phyloP scores from a whole-genome alignment of 2,797 vertebrate genomes.

The Micropoecilia bifurca region DNA sequence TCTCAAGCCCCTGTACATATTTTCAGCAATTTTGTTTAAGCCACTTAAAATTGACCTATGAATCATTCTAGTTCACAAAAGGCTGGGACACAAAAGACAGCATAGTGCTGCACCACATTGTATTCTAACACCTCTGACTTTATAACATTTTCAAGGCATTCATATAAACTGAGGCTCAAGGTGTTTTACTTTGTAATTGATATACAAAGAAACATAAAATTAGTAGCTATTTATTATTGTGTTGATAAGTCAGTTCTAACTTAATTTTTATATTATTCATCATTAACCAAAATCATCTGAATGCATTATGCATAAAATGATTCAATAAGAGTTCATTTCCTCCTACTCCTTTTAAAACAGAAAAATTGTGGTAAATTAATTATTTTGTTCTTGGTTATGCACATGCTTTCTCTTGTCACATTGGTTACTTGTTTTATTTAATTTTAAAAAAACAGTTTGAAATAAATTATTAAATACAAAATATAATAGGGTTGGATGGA shows the following conservation, averaged over 20 bases:
- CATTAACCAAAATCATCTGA: not conserved
- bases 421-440: too few species aligned
- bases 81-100: not conserved
- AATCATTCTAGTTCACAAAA: slow-evolving; percentile 3
- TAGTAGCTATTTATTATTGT: not conserved
- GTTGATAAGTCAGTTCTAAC: not conserved
- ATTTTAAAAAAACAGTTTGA: too few species aligned
- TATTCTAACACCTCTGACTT: not conserved
- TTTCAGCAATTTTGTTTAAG: slow-evolving; percentile 2
- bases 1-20: not conserved
- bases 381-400: too few species aligned
- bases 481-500: not conserved
- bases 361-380: too few species aligned
- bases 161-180: not conserved
- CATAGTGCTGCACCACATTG: not conserved
- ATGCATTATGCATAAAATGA: not conserved
- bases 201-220: not conserved
- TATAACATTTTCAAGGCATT: slow-evolving; percentile 1
- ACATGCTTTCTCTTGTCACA: too few species aligned
- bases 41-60: slow-evolving; percentile 4
- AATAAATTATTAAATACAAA: too few species aligned
- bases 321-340: too few species aligned
- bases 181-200: not conserved
- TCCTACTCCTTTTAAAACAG: too few species aligned
- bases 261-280: not conserved